A percentile compares a stretch with the other conserved stretches of the same genome.
These are phyloP conservation scores for Atherinosoma microstoma DNA, from an alignment of 2,797 vertebrate genomes.

Conservation along the genomic window DNA sequence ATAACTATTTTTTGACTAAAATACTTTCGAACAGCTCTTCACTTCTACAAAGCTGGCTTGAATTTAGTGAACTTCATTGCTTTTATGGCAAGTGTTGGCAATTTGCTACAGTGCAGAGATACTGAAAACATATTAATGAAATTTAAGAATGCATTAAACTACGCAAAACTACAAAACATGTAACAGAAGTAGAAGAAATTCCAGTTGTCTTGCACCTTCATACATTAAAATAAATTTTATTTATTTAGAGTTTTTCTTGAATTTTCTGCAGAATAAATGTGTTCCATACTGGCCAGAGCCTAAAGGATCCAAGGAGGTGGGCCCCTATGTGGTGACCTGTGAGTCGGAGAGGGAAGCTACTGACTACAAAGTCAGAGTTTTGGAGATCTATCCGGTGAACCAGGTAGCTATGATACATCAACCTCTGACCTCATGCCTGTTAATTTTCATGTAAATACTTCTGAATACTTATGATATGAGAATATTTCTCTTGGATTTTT, in stretches of 20 bases:
- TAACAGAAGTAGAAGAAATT: not conserved
- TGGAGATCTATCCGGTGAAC: slow-evolving; percentile 79
- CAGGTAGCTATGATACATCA: slow-evolving; percentile 80
- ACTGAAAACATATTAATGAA: not conserved
- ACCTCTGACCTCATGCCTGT: not conserved
- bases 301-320: slow-evolving; percentile 75
- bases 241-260: slow-evolving; percentile 1
- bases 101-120: too few relatives aligned
- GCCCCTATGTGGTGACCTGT: slow-evolving; percentile 83
- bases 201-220: not conserved
- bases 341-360: slow-evolving; percentile 79
- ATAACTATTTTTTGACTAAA: not conserved
- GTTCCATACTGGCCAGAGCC: slow-evolving; percentile 93
- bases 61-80: not conserved
- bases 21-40: not conserved
- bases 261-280: slow-evolving; percentile 90
- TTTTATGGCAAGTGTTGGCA: not conserved
- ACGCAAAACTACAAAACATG: not conserved
- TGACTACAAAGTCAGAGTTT: slow-evolving; percentile 89
- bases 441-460: not conserved
- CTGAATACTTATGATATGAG: not conserved
- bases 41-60: not conserved
- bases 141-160: not conserved
- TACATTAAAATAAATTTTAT: not conserved
- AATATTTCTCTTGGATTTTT: not conserved